A percentile compares a stretch with the other conserved stretches of the same genome.
Conservation (phyloP, 2,113 vertebrate species). For the Ceyx margarethae region DNA sequence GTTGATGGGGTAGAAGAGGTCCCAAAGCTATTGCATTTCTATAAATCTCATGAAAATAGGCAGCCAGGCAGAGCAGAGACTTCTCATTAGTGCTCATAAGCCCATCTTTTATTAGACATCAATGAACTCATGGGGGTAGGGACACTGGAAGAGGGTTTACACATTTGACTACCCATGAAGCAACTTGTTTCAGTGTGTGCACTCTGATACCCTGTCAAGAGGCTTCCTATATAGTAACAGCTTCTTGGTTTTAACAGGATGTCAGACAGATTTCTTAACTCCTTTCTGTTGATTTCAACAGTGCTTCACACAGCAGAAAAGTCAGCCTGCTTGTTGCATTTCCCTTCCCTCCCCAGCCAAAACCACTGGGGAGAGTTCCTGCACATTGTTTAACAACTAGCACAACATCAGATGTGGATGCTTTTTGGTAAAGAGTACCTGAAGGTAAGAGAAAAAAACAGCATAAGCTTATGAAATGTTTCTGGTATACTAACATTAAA, state of each 20-base stretch:
- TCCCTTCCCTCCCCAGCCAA: neutral
- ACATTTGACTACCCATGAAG: conserved; percentile 48
- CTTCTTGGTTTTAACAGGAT: conserved; percentile 53
- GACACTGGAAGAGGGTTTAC: conserved; percentile 34
- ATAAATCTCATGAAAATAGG: conserved; percentile 30
- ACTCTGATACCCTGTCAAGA: conserved; percentile 56
- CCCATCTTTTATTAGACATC: conserved; percentile 48
- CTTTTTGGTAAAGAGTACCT: neutral
- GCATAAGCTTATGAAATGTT: neutral
- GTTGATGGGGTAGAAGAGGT: conserved; percentile 1
- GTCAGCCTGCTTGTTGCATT: conserved; percentile 25
- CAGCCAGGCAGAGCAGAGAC: conserved; percentile 33
- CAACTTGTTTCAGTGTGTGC: conserved; percentile 56
- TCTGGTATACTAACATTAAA: neutral
- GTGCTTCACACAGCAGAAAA: conserved; percentile 15
- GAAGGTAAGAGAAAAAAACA: neutral
- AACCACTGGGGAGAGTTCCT: neutral
- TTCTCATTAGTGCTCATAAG: conserved; percentile 57
- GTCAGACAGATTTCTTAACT: conserved; percentile 49
- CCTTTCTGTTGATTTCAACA: conserved; percentile 54
- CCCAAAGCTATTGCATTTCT: conserved; percentile 23
- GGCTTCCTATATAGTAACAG: conserved; percentile 51
- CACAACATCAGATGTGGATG: neutral
- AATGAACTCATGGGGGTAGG: conserved; percentile 29
- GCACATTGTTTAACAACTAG: neutral